Base-by-base conservation (phyloP, 2,113 vertebrate genomes). In the Falco punctatus region DNA sequence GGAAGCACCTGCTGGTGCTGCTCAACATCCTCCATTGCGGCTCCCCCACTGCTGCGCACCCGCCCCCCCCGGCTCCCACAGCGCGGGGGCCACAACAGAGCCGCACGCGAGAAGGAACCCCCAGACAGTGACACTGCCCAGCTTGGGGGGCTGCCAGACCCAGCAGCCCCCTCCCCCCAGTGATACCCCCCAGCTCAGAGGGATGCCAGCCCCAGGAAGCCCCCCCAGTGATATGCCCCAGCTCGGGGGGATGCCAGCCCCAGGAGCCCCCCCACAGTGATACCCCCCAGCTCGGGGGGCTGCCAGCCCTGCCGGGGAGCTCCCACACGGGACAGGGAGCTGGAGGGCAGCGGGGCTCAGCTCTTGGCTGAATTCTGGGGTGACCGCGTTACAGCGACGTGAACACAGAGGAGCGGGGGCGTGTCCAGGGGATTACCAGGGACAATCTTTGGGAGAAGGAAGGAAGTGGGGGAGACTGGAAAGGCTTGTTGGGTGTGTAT, bases 291-390 rank as follows among this genome's bases (percentile, higher is more conserved):
- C 48, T 54, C 13, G 83, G 48, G 33, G 38, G 15, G 9, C 58
- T 69, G 32, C 18, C 55, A 52, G 38, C 17, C 55, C 67, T 59
- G 54, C 59, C 40, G 19, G 0, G 4, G 52, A 54, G 48, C 28
- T 64, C 35, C 6, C 9, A 10, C 2, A 21, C 0, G 2, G 32
- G 82, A 52, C 2, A 16, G n/a, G 16, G 30, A 11, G 16, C 0
- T 42, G 20, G 40, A 81, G 15, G 46, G 6, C 44, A 46, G n/a
- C 8, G 23, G 40, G 30, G 46, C 20, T 86, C 28, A 13, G n/a
- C 66, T 58, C 78, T 65, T 52, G 35, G 35, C n/a, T 67, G 57
- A 85, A 55, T 46, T 28, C 75, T 35, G 71, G 59, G 48, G 28
- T 64, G 49, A 77, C 1, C 33, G 40, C 88, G 72, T 44, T 57